Evolutionary conservation across 2,797 vertebrate genomes (phyloP), one percentile per base, ranked within the genome.

Genomic region (Otolemur crassicaudatus): DNA sequence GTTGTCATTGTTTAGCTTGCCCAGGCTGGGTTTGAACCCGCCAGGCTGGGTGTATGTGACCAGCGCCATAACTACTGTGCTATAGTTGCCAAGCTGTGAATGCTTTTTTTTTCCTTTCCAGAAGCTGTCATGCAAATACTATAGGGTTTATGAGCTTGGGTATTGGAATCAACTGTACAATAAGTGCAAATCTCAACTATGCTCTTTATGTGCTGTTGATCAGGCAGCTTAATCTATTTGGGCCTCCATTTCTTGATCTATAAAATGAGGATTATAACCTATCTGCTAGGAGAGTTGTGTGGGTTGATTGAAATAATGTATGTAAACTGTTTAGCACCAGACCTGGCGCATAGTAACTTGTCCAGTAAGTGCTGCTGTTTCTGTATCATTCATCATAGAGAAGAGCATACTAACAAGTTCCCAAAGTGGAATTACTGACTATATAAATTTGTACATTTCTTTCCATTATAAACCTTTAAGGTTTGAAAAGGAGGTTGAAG

Each of bases 391-490:
- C 49, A 60, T n/a, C 27, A 34, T 80, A 22, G 49, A 40, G 31
- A 81, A 80, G 83, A 65, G 69, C 31, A 56, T 90, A 49, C 23
- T 72, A 23, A 49, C 72, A 69, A 76, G 81, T 94, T 87, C 34
- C 53, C 67, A 73, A 10, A 85, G 25, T 81, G 19, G 46, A 92
- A 58, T 80, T 77, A 60, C 46, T 88, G 73, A 46, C 34, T 29
- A 1, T 23, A 14, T 73, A 70, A 90, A 75, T 8, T 89, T 63
- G 13, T 46, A 34, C 19, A 29, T 90, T 89, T 20, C 10, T 88
- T 92, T 63, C 77, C 43, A 43, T 84, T 88, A 79, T 63, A 79
- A 95, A 34, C 72, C 61, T 82, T 94, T 95, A 95, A 76, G n/a
- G 49, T 49, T 49, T 49, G 13, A 49, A 49, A 49, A 49, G 49